These are phyloP conservation scores for Irena cyanogastra DNA, from an alignment of 2,113 vertebrate genomes.

Conservation along the genomic window DNA sequence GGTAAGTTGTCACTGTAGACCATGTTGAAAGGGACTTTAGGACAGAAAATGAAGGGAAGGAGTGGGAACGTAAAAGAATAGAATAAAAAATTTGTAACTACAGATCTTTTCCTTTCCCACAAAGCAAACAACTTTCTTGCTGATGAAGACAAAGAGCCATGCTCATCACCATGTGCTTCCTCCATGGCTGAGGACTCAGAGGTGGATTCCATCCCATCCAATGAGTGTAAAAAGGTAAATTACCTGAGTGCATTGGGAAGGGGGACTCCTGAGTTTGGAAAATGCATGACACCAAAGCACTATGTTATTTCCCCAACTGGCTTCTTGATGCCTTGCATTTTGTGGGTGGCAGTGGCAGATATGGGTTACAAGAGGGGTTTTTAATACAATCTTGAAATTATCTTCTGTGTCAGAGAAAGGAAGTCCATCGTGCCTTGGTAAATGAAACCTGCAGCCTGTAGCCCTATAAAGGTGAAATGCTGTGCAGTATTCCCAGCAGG, in stretches of 20 bases:
- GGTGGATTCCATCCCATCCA: constrained; percentile 79
- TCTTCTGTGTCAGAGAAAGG: neutral
- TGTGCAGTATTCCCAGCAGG: neutral
- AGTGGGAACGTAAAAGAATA: neutral
- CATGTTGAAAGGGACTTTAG: neutral
- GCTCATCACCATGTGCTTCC: constrained; percentile 72
- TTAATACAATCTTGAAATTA: neutral
- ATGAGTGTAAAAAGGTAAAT: constrained; percentile 88
- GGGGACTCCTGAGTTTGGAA: neutral
- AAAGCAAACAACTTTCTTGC: constrained; percentile 68
- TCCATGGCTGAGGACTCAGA: constrained; percentile 85
- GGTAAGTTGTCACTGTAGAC: neutral
- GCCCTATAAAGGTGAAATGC: neutral
- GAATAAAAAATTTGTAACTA: neutral
- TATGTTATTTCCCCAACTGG: rapidly evolving
- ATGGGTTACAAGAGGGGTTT: neutral
- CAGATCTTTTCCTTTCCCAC: neutral
- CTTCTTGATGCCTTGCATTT: neutral
- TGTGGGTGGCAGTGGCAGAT: neutral
- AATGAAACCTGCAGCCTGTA: neutral
- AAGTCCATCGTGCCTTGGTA: neutral
- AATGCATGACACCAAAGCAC: neutral
- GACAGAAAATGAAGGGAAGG: neutral
- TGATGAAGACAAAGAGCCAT: constrained; percentile 75
- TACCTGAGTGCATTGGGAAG: rapidly evolving